A percentile compares a stretch with the other conserved stretches of the same genome.
Evolutionary conservation across 2,797 vertebrate genomes (phyloP).

Genomic region (Siniperca scherzeri): DNA sequence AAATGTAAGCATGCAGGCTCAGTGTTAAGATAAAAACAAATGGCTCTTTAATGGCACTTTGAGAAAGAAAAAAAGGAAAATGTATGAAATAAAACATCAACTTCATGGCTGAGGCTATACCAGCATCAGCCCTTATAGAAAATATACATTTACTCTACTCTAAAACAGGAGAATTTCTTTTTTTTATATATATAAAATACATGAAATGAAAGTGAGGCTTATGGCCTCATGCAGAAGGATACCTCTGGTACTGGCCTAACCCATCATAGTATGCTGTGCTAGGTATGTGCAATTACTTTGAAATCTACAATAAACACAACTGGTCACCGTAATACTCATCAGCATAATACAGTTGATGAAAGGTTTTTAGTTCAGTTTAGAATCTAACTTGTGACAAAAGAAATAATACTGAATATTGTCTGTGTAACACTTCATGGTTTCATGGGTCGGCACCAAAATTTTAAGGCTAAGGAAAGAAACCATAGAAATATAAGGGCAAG

Average conservation of each 20-base stretch:
- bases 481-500: constrained; percentile 42
- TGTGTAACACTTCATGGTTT: constrained; percentile 60
- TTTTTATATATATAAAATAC: constrained; percentile 63
- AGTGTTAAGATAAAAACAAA: constrained; percentile 86
- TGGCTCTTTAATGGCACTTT: constrained; percentile 84
- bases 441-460: constrained; percentile 34
- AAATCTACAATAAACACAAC: constrained; percentile 69
- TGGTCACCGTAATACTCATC: constrained; percentile 58
- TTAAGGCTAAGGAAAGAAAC: constrained; percentile 46
- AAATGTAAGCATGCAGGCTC: constrained; percentile 91
- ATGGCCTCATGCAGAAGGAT: constrained; percentile 70
- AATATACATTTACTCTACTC: constrained; percentile 72
- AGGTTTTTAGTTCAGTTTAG: constrained; percentile 64
- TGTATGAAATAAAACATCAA: constrained; percentile 71
- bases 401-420: constrained; percentile 67
- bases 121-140: constrained; percentile 72
- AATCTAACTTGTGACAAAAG: constrained; percentile 54
- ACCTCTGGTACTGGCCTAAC: constrained; percentile 73
- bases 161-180: constrained; percentile 68
- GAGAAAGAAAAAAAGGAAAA: constrained; percentile 74
- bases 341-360: constrained; percentile 59
- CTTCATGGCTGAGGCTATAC: constrained; percentile 72
- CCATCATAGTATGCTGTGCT: constrained; percentile 61
- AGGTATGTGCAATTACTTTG: constrained; percentile 64
- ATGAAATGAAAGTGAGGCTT: constrained; percentile 67